Conservation (phyloP, 2,797 vertebrate genomes). For the Craterocephalus amniculus region DNA sequence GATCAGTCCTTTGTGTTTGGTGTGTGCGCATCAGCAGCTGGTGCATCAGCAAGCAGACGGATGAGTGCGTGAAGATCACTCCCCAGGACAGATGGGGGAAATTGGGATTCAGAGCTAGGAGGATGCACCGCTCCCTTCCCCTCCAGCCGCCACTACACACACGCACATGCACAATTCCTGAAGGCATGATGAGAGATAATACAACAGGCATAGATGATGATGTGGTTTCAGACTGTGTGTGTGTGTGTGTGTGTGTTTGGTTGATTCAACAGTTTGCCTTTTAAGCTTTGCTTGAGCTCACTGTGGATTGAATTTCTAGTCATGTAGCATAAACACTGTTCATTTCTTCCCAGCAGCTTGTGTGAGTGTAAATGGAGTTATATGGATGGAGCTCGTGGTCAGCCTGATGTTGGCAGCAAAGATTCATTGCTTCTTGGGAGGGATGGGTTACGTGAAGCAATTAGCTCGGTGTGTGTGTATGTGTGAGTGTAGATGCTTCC, state of each 20-base stretch:
- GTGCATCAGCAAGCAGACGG: conserved; percentile 53
- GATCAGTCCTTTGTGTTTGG: conserved; percentile 33
- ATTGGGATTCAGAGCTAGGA: conserved; percentile 51
- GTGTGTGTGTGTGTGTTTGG: conserved; percentile 28
- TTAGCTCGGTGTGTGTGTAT: neutral
- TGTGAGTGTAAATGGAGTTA: conserved; percentile 12
- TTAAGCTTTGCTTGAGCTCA: conserved; percentile 14
- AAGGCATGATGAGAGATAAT: conserved; percentile 27
- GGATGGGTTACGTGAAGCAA: conserved; percentile 9
- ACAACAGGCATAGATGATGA: conserved; percentile 21
- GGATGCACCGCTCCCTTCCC: neutral
- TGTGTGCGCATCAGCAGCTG: conserved; percentile 45
- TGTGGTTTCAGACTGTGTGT: conserved; percentile 17
- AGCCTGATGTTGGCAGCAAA: conserved; percentile 21
- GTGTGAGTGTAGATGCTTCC: neutral
- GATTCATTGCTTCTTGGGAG: neutral
- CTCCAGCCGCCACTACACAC: conserved; percentile 2
- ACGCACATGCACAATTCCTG: conserved; percentile 16
- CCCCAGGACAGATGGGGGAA: conserved; percentile 61
- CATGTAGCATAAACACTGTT: conserved; percentile 22
- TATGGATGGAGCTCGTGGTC: conserved; percentile 23
- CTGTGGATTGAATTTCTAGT: conserved; percentile 51
- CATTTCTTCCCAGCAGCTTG: conserved; percentile 6
- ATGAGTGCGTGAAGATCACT: conserved; percentile 59
- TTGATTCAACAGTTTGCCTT: conserved; percentile 65